Base-by-base conservation (phyloP, 2,797 vertebrate species). In the Smutsia temminckii region DNA sequence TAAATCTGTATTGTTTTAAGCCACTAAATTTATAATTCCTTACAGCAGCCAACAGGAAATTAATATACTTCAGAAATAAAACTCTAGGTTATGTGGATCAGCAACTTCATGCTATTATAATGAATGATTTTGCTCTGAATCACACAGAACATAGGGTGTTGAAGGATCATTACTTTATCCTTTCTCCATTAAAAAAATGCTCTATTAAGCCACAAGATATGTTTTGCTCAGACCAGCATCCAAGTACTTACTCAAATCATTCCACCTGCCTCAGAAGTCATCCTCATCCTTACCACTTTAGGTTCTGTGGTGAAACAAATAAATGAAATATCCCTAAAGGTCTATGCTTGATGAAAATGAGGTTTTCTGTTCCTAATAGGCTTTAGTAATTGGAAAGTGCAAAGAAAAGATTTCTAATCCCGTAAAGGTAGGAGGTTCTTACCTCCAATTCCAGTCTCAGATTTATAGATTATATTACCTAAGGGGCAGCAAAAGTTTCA, bases 31-130 rank as follows among this genome's bases (percentile, higher is more conserved):
- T 86, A 18, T 21, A 46, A 84, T 71, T 75, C 57, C 63, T 68
- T 74, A 90, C 0, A 80, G 32, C 66, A 94, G 68, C 57, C 46
- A 91, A 57, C 0, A 42, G 75, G 29, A 95, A 95, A 79, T 42
- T 63, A 81, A 42, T 27, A 59, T 16, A 90, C 85, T 80, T 90
- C 34, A 68, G 53, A 95, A 96, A 87, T 66, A 79, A 96, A 72
- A 71, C 34, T 74, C 29, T 32, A 63, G 17, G 42, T 66, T 61
- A 61, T 40, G 32, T 84, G 61, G 21, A 61, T 17, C 72, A 77
- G 17, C 32, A 90, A 81, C 34, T 89, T 84, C 40, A 37, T 1
- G 11, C 42, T 90, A 72, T 53, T 78, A 32, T 34, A 69, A 68
- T 8, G 14, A 92, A 57, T 86, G 8, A 42, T 87, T 86, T 86